Conservation (phyloP, 2,888 invertebrate species). For the Tipula unca region DNA sequence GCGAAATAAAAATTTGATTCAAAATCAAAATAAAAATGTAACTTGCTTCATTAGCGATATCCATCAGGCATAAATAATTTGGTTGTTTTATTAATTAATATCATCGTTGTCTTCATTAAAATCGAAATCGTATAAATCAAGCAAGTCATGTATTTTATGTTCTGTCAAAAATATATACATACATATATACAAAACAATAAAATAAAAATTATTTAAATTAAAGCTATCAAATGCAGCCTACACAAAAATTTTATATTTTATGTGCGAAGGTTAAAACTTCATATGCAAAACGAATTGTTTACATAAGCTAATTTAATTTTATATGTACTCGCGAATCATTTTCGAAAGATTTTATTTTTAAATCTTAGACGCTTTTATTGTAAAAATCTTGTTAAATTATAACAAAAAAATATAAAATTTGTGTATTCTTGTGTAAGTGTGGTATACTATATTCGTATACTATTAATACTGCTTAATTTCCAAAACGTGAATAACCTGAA, state of each 20-base stretch:
- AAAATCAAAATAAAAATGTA: background rate
- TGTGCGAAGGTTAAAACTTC: background rate
- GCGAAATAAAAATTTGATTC: background rate
- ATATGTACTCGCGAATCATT: background rate
- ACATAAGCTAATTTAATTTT: background rate
- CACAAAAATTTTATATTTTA: background rate
- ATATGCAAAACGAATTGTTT: background rate
- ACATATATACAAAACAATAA: background rate
- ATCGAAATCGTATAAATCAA: background rate
- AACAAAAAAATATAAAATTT: background rate
- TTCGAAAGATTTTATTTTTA: background rate
- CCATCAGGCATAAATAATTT: background rate
- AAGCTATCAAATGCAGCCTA: background rate
- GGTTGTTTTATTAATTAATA: background rate
- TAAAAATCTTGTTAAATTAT: background rate
- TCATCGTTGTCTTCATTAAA: background rate
- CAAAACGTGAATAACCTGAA: background rate
- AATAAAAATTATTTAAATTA: slow-evolving; percentile 8
- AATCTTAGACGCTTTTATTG: background rate
- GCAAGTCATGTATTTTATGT: background rate
- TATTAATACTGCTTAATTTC: background rate
- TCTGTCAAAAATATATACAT: background rate
- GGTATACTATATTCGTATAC: background rate
- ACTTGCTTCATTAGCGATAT: background rate
- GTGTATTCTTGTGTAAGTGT: background rate